Evolutionary conservation across 37 sponge, comb jelly and placozoan species (phyloP), one percentile per base, ranked within the genome.

Genomic region (Beroe forskalii): DNA sequence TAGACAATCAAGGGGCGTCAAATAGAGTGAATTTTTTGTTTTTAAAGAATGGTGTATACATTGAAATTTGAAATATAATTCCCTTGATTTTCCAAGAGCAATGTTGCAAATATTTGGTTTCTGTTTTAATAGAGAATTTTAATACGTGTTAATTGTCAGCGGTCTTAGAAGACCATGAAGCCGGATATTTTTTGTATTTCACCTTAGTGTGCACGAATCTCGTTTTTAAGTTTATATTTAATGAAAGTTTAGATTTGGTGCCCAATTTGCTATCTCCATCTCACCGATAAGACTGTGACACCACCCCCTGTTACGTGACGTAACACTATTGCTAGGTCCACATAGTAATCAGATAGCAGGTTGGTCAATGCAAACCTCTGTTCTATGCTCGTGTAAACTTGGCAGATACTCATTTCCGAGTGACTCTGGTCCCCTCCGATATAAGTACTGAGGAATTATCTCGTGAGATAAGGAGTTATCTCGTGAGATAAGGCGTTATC

Each of bases 141-240:
- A 69, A 69, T 69, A 69, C 72, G 72, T 69, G 55, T 48, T 48
- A 17, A 69, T 69, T 32, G 12, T 69, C 72, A 69, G 72, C 72
- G 72, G 72, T 69, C 72, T 69, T 32, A 69, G 39, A 69, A 9
- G 72, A 17, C 72, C 72, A 37, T 2, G 72, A 69, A 32, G 72
- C 32, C 72, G 27, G 72, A 64, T 30, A 69, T 69, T 32, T n/a
- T 69, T 69, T 69, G 72, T 69, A 69, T 69, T 69, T 69, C 72
- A 69, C 32, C 72, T 69, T 69, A 69, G 72, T 69, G 12, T 69
- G 72, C 72, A 69, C 72, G 72, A 48, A 48, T 32, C 72, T 69
- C 27, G 32, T 69, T 69, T 69, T 69, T 69, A 69, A 69, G 72
- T 69, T 69, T 69, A 69, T 69, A 69, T 69, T 69, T 69, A 69